These are phyloP conservation scores for Eremophila alpestris DNA, from an alignment of 2,797 vertebrate genomes.

Conservation along the genomic window DNA sequence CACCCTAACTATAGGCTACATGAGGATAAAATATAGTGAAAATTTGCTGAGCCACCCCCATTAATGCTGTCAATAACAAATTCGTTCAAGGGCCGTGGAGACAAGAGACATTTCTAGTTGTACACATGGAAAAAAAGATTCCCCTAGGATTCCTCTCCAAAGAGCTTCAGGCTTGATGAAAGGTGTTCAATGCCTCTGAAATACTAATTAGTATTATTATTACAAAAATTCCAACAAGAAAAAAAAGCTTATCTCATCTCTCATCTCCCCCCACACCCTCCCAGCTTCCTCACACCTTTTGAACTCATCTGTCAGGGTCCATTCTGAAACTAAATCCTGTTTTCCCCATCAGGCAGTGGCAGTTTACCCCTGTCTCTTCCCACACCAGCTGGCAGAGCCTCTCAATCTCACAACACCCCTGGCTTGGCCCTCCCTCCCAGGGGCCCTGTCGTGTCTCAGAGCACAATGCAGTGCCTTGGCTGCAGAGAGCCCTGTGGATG, in stretches of 20 bases:
- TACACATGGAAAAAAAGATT: neutral
- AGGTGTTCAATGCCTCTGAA: constrained; percentile 1
- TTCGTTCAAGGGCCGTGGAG: neutral
- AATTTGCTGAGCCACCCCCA: neutral
- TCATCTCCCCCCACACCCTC: neutral
- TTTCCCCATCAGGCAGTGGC: neutral
- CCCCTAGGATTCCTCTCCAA: neutral
- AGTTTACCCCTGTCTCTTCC: constrained; percentile 28
- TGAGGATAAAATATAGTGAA: neutral
- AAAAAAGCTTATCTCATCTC: neutral
- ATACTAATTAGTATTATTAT: constrained; percentile 25
- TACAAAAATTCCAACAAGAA: neutral
- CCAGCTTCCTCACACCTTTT: constrained; percentile 8
- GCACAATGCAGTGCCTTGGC: neutral
- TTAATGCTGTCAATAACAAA: neutral
- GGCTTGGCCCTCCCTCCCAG: neutral
- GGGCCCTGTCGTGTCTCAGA: neutral
- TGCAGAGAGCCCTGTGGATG: neutral
- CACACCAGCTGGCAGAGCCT: neutral
- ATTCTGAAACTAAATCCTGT: constrained; percentile 25
- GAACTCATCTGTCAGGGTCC: constrained; percentile 55
- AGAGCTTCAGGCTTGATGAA: neutral
- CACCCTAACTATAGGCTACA: neutral
- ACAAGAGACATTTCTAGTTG: neutral
- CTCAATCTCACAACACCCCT: neutral